Conservation (phyloP, 2,797 vertebrate species). For the Gadopsis marmoratus region DNA sequence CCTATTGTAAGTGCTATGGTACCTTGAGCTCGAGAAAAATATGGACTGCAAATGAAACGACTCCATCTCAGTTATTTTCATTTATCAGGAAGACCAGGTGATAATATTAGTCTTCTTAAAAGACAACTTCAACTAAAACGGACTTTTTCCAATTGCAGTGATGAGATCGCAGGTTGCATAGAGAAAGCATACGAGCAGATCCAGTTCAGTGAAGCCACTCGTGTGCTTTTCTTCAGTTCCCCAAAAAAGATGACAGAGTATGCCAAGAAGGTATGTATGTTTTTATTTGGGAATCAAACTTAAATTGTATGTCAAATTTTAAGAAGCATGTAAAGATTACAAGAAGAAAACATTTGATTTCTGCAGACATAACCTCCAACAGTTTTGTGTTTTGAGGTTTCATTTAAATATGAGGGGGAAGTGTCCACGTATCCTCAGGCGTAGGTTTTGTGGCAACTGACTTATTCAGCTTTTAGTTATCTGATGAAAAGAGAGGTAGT, state of each 20-base stretch:
- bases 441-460: too few species aligned
- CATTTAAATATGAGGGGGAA: too few species aligned
- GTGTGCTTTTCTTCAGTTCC: constrained; percentile 93
- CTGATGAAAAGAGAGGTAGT: background rate
- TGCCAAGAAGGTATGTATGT: constrained; percentile 90
- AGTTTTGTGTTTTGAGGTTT: background rate
- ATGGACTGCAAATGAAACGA: background rate
- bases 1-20: background rate
- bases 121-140: constrained; percentile 14
- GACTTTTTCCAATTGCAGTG: constrained; percentile 79
- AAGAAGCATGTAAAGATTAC: background rate
- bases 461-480: background rate
- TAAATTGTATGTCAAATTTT: background rate
- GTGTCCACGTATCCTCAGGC: too few species aligned
- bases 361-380: too few species aligned
- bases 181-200: constrained; percentile 97
- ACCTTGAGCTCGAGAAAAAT: background rate
- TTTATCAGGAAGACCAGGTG: background rate
- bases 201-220: constrained; percentile 91
- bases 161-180: constrained; percentile 95
- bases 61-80: background rate
- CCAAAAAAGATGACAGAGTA: constrained; percentile 97
- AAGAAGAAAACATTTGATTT: constrained; percentile 3
- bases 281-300: background rate
- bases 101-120: background rate